These are phyloP conservation scores for Lathamus discolor DNA, from an alignment of 2,113 vertebrate species.

Conservation along the genomic window DNA sequence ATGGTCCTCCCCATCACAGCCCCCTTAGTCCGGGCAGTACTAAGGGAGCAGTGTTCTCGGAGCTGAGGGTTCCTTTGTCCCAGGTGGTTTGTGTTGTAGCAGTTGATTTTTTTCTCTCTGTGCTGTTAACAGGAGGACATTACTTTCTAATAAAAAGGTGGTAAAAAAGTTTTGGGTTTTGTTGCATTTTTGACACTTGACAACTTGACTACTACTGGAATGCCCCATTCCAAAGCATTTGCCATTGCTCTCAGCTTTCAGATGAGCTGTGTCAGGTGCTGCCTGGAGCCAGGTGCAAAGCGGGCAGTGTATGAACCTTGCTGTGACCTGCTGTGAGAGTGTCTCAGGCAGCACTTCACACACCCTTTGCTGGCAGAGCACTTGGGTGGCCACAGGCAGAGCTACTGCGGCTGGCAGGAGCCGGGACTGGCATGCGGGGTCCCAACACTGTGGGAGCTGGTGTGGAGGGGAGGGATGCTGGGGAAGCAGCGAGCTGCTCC, in stretches of 20 bases:
- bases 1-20: background rate
- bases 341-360: background rate
- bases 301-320: accelerated
- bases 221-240: background rate
- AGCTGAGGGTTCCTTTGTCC: conserved; percentile 63
- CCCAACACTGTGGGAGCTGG: background rate
- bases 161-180: background rate
- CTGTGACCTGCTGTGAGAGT: accelerated
- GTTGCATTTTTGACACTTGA: background rate
- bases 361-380: background rate
- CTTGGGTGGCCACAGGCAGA: background rate
- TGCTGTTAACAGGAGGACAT: conserved; percentile 75
- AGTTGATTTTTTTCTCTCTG: conserved; percentile 47
- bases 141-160: conserved; percentile 80
- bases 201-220: background rate
- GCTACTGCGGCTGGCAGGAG: background rate
- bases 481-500: background rate
- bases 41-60: background rate
- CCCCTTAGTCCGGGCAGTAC: background rate
- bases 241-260: background rate
- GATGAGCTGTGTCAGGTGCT: background rate
- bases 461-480: background rate
- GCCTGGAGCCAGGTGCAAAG: background rate
- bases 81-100: conserved; percentile 75
- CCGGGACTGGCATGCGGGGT: background rate